These are phyloP conservation scores for Dendrolimus punctatus DNA, from an alignment of 1,140 invertebrate species.

Conservation along the genomic window DNA sequence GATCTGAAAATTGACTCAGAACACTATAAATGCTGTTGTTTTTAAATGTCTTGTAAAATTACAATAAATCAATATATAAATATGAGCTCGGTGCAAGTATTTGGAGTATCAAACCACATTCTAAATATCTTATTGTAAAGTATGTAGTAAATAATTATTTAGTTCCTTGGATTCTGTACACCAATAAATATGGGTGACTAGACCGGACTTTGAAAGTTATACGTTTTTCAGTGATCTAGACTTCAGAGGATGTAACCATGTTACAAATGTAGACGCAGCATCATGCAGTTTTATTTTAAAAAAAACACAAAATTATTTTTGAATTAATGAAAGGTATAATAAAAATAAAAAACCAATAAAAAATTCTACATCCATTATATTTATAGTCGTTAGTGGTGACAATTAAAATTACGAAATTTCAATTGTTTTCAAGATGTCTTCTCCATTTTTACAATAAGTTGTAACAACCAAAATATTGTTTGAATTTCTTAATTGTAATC, in stretches of 20 bases:
- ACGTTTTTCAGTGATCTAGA: too few species aligned
- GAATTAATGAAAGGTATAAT: background rate
- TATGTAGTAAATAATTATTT: too few species aligned
- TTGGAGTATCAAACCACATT: background rate
- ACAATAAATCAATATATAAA: background rate
- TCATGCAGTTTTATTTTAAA: too few species aligned
- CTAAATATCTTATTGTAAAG: too few species aligned
- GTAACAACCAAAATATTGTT: conserved; percentile 30
- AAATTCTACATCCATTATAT: conserved; percentile 71
- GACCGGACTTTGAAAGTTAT: too few species aligned
- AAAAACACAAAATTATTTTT: too few species aligned
- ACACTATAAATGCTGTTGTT: background rate
- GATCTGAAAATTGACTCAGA: too few species aligned
- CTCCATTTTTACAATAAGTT: conserved; percentile 34
- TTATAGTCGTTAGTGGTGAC: conserved; percentile 60
- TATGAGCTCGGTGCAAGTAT: conserved; percentile 2
- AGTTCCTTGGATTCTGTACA: too few species aligned
- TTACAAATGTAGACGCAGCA: too few species aligned
- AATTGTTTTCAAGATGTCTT: conserved; percentile 28
- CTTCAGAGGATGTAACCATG: too few species aligned
- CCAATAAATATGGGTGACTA: too few species aligned
- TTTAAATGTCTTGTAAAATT: conserved; percentile 3
- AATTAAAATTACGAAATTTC: conserved; percentile 61
- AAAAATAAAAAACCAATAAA: conserved; percentile 46
- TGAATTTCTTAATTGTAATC: conserved; percentile 27